A percentile compares a stretch with the other conserved stretches of the same genome.
These are phyloP conservation scores for Alectura lathami DNA, from an alignment of 2,113 vertebrate genomes.

Conservation along the genomic window DNA sequence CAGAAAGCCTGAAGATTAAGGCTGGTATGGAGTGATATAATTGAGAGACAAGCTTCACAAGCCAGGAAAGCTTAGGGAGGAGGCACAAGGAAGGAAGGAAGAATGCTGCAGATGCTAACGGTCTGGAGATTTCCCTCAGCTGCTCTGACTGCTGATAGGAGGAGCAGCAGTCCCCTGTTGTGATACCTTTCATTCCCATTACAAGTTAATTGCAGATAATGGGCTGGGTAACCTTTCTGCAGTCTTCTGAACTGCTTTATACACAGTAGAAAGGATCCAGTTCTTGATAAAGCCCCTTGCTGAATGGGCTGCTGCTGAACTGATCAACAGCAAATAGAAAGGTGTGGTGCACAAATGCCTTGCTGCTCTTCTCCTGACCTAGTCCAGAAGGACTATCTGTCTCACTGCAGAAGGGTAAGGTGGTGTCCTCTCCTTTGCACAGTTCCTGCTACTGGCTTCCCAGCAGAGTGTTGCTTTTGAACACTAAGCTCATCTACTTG, in stretches of 20 bases:
- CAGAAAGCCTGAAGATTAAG: conserved; percentile 50
- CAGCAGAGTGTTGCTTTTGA: not conserved
- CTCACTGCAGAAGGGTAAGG: not conserved
- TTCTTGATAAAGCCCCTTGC: not conserved
- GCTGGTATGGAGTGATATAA: conserved; percentile 52
- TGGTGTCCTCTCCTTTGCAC: not conserved
- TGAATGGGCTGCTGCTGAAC: not conserved
- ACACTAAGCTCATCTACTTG: not conserved
- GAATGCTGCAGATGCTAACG: not conserved
- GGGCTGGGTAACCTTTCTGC: not conserved
- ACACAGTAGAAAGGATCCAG: not conserved
- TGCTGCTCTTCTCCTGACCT: not conserved
- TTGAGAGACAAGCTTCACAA: conserved; percentile 34
- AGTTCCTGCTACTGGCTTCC: not conserved
- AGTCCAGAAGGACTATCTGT: not conserved
- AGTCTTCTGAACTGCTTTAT: not conserved
- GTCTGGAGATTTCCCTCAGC: not conserved
- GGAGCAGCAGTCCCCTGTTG: not conserved
- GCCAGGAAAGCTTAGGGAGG: not conserved
- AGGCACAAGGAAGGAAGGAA: not conserved
- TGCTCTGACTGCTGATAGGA: not conserved
- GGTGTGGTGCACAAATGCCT: not conserved
- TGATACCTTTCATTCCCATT: not conserved
- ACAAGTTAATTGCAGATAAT: not conserved
- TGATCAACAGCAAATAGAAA: not conserved